Base-by-base conservation (phyloP, 2,797 vertebrate species). In the Phoebastria nigripes region DNA sequence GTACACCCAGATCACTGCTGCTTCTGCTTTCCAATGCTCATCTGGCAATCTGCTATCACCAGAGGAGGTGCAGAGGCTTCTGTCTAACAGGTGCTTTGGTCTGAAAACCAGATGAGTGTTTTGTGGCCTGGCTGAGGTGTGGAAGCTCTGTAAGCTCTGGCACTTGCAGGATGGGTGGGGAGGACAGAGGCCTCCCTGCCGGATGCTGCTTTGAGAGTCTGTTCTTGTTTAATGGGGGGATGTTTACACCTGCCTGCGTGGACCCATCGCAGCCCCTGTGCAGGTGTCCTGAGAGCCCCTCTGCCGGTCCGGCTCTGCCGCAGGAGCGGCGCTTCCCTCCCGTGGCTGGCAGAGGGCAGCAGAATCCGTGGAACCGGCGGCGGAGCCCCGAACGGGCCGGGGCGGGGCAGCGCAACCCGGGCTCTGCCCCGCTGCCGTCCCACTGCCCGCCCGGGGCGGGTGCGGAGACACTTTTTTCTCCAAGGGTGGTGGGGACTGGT, bases 281-380 rank as follows among this genome's bases (percentile, higher is more conserved):
- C 15, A 0, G 9, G 22, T 13, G 42, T 12, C 31, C 52, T 9
- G 2, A 1, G 29, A 8, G 31, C 18, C 11, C 18, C 22, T 2
- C 4, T 7, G 22, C 12, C 4, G 29, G 52, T 56, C 29, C 33
- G 0, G 49, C 44, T 19, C 13, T 0, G 56, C 41, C 8, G 35
- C 70, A 10, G 71, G 13, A 4, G 42, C 46, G 54, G 74, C 88
- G 80, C 77, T 96, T 78, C 77, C 42, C 35, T 8, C 19, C 26
- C 16, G 37, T 3, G 84, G 85, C 87, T 42, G 93, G 73, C 91
- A 97, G 97, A 35, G 95, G 93, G 96, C 95, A 87, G 93, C 96
- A 97, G 90, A 97, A 88, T 16, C 95, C 95, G 54, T 24, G 61
- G 70, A 93, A 97, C 91, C 7, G 11, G 5, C 51, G 9, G n/a